Base-by-base conservation (phyloP, 1,140 invertebrate genomes). In the Berghia stephanieae region DNA sequence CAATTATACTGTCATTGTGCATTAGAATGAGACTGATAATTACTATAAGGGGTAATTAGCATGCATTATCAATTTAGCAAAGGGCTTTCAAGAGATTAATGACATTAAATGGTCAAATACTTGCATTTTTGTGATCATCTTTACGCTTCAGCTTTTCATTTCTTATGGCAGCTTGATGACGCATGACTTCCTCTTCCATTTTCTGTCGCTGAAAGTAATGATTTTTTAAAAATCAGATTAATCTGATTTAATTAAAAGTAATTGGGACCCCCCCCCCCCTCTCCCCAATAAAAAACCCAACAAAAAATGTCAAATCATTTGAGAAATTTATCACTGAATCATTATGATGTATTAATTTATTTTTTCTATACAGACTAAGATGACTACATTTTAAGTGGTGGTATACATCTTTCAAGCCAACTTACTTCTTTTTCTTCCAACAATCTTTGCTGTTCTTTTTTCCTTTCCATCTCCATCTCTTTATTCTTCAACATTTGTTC, bases 401-500 rank as follows among this genome's bases (percentile, higher is more conserved):
- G n/a, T n/a, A n/a, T n/a, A n/a, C n/a, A n/a, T n/a, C n/a, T n/a
- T n/a, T n/a, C n/a, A n/a, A n/a, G n/a, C n/a, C n/a, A n/a, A n/a
- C n/a, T n/a, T 68, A 86, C 87, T 80, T 86, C 82, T 66, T 84
- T 92, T 83, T 93, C 87, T 92, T 93, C 85, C 91, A 92, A 85
- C 89, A 88, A 83, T 83, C 91, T 91, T 78, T 93, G 90, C 34
- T 92, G 89, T 75, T 93, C 89, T 66, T 91, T 83, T 74, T 92
- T 91, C 81, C 90, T 91, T 83, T 93, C 88, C 73, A 84, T 77
- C 78, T 87, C 84, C 57, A 84, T 60, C 78, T 91, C 88, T 78
- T 93, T 91, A 74, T 92, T 92, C 18, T 90, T 91, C 4, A 95
- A 86, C 94, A 96, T 96, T 88, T 96, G 93, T 78, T 96, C 94